Percentiles rank a stretch among this genome's conserved stretches.
Conservation (phyloP, 2,113 vertebrate genomes). For the Regulus satrapa region DNA sequence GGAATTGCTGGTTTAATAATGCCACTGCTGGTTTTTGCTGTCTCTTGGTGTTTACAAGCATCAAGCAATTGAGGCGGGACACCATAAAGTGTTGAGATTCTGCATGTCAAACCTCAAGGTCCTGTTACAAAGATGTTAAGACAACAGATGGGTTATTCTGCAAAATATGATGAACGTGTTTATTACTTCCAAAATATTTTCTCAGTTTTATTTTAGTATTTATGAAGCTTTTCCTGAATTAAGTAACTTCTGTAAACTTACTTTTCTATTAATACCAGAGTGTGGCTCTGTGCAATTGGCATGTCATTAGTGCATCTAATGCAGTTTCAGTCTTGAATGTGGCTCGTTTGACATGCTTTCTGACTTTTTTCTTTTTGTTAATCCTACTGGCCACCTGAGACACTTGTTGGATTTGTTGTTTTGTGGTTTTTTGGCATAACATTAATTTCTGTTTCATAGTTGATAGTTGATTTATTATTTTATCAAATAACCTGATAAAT, state of each 20-base stretch:
- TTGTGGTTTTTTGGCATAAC: neutral
- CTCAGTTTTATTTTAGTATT: neutral
- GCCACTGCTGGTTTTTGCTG: neutral
- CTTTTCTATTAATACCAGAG: neutral
- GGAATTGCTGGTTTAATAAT: neutral
- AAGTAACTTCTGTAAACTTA: neutral
- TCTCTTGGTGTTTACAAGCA: neutral
- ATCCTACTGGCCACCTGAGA: neutral
- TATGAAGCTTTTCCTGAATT: neutral
- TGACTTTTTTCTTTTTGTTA: neutral
- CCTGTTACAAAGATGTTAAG: neutral
- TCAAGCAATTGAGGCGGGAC: neutral
- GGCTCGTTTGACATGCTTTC: neutral
- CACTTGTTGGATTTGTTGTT: neutral
- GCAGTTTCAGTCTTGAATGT: neutral
- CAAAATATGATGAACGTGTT: neutral
- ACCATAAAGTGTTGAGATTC: neutral
- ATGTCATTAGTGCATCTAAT: neutral
- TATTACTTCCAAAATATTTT: neutral
- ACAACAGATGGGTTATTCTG: neutral
- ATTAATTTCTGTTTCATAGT: neutral
- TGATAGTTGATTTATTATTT: neutral
- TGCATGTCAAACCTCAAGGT: neutral
- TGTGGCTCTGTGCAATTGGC: neutral
- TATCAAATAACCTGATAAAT: constrained; percentile 9